A percentile compares a stretch with the other conserved stretches of the same genome.
Conservation (phyloP, 2,888 invertebrate species). For the Caenorhabditis sp. region DNA sequence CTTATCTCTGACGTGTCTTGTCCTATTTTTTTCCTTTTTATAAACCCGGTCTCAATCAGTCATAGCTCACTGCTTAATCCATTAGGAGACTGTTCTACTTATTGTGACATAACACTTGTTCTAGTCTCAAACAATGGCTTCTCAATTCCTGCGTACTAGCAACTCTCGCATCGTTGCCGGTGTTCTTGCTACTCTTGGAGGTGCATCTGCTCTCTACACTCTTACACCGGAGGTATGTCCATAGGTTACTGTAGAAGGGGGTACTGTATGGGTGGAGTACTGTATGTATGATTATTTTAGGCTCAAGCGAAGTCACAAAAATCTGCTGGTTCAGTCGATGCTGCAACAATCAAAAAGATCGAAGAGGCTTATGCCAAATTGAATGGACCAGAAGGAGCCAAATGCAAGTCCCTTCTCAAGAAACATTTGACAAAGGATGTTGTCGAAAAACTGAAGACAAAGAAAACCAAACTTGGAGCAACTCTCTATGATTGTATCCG, state of each 20-base stretch:
- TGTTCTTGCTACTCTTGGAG: conserved; percentile 43
- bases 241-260: too few relatives aligned
- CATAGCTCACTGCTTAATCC: conserved; percentile 10
- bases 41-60: neutral
- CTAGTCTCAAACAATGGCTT: conserved; percentile 30
- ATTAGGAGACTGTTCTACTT: conserved; percentile 1
- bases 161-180: conserved; percentile 40
- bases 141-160: conserved; percentile 36
- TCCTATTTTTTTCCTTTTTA: neutral
- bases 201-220: conserved; percentile 43
- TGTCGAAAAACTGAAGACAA: conserved; percentile 79
- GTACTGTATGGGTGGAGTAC: too few relatives aligned
- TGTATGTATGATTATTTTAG: conserved; percentile 9
- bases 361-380: conserved; percentile 50
- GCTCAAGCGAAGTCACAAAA: conserved; percentile 35
- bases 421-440: conserved; percentile 65
- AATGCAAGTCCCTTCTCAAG: conserved; percentile 79
- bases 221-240: conserved; percentile 37
- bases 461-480: conserved; percentile 90
- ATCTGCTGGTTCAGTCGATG: conserved; percentile 20
- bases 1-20: too few relatives aligned
- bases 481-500: conserved; percentile 91
- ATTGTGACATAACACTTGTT: conserved; percentile 14
- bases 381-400: conserved; percentile 71
- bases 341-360: conserved; percentile 50